These are phyloP conservation scores for Linurgus olivaceus DNA, from an alignment of 2,797 vertebrate genomes.

Conservation along the genomic window DNA sequence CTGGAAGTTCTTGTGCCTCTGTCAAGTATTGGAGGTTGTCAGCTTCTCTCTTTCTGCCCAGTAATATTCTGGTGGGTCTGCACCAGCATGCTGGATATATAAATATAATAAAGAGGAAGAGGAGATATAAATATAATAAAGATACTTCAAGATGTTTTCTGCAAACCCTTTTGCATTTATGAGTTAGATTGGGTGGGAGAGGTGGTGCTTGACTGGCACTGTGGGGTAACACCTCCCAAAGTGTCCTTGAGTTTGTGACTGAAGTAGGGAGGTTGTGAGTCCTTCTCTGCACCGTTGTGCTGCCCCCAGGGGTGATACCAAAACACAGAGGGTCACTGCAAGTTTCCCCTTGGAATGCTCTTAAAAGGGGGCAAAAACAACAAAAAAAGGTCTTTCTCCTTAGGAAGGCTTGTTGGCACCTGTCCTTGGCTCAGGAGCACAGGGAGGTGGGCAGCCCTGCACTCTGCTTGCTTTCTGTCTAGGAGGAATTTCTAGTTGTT, in stretches of 20 bases:
- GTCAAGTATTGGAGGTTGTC: background rate
- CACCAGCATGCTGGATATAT: background rate
- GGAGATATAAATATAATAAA: background rate
- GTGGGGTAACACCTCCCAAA: background rate
- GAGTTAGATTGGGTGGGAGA: background rate
- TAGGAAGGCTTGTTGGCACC: background rate
- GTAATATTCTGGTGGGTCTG: background rate
- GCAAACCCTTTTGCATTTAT: background rate
- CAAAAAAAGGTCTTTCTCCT: background rate
- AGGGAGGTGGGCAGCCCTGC: background rate
- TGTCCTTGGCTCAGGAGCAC: background rate
- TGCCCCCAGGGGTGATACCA: background rate
- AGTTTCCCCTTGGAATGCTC: background rate
- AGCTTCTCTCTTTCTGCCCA: background rate
- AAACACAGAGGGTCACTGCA: background rate
- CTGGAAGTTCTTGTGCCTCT: background rate
- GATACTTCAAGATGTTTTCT: background rate
- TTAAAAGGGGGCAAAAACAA: background rate
- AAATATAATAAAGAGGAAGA: background rate
- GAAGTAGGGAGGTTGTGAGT: background rate
- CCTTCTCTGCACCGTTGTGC: background rate
- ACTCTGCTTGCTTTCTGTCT: background rate
- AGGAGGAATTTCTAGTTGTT: slow-evolving; percentile 42
- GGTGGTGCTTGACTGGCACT: background rate
- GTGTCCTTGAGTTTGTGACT: background rate